Conservation (phyloP, 2,797 vertebrate species). For the Falco biarmicus region DNA sequence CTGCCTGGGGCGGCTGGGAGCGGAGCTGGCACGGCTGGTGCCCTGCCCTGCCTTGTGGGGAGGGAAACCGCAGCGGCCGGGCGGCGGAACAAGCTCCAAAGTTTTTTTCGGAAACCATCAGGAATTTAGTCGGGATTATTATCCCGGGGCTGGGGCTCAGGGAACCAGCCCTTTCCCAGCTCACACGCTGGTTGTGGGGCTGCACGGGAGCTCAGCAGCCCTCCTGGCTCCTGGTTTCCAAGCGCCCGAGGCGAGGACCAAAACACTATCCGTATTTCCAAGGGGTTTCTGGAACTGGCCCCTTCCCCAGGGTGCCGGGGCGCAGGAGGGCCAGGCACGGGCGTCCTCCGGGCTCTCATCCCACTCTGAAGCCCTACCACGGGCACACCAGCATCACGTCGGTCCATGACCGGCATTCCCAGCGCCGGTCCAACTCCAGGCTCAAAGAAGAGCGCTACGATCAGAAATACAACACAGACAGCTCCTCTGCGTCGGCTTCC, state of each 20-base stretch:
- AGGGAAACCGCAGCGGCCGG: not conserved
- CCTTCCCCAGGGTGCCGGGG: too few relatives aligned
- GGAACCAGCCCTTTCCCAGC: not conserved
- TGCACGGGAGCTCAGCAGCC: rapidly evolving
- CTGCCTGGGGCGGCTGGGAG: rapidly evolving
- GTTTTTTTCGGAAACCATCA: not conserved
- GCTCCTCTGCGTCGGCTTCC: not conserved
- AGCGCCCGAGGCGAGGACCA: not conserved
- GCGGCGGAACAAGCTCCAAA: rapidly evolving
- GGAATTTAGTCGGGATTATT: rapidly evolving
- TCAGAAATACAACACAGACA: rapidly evolving
- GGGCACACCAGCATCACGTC: rapidly evolving
- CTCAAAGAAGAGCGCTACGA: rapidly evolving
- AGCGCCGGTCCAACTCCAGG: rapidly evolving
- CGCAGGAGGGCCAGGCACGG: rapidly evolving
- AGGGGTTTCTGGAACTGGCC: rapidly evolving
- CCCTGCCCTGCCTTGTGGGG: not conserved
- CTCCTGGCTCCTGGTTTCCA: not conserved
- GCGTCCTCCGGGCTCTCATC: not conserved
- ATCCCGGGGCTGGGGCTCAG: rapidly evolving
- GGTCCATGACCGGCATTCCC: rapidly evolving
- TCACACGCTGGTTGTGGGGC: rapidly evolving
- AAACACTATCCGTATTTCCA: not conserved
- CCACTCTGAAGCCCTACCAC: rapidly evolving
- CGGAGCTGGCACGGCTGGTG: not conserved